phyloP scores from a whole-genome alignment of 2,888 invertebrate species.

The Hartigia nigra region DNA sequence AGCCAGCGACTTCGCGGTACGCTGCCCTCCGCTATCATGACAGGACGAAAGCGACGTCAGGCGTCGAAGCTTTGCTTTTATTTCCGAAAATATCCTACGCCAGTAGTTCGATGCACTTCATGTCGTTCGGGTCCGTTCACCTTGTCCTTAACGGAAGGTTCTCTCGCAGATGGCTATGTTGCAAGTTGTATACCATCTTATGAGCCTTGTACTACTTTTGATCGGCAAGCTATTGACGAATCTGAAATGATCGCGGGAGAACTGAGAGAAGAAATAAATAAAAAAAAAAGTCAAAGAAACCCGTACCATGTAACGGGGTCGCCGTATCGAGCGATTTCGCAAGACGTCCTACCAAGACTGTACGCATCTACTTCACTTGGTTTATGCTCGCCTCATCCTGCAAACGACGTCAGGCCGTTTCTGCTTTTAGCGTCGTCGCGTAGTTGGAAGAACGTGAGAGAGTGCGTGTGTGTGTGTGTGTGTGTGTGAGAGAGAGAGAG shows the following conservation, averaged over 20 bases:
- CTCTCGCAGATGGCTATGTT: background rate
- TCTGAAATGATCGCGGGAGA: background rate
- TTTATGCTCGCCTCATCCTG: background rate
- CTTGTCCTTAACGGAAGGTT: constrained; percentile 29
- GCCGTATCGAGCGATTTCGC: constrained; percentile 1
- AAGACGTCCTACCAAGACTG: background rate
- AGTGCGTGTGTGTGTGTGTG: too few relatives aligned
- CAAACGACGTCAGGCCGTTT: background rate
- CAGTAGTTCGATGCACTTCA: background rate
- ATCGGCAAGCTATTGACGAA: background rate
- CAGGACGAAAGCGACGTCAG: background rate
- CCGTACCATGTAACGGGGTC: constrained; percentile 1
- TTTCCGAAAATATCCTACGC: constrained; percentile 22
- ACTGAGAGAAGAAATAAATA: background rate
- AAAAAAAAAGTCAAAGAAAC: constrained; percentile 1
- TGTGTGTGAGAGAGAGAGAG: background rate
- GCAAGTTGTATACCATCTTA: background rate
- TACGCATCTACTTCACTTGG: background rate
- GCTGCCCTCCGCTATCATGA: background rate
- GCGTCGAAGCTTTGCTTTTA: constrained; percentile 13
- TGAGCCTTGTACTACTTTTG: background rate
- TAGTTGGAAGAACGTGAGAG: background rate
- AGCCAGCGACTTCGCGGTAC: background rate
- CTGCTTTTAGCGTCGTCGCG: background rate
- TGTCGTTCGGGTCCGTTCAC: constrained; percentile 27